Evolutionary conservation across 1,140 invertebrate species (phyloP), one percentile per base, ranked within the genome.

Genomic region (Hycleus phaleratus): DNA sequence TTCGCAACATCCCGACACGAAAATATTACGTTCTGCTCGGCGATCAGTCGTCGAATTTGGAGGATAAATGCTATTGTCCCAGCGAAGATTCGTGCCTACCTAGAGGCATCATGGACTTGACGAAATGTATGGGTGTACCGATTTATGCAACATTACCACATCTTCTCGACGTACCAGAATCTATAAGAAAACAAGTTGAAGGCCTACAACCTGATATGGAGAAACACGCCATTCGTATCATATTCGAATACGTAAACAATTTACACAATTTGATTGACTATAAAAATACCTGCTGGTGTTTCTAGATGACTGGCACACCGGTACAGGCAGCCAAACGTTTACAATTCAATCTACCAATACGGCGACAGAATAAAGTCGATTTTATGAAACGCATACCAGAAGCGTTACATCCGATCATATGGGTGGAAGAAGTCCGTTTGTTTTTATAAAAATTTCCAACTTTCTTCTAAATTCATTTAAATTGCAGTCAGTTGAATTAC

Each of bases 131-230:
- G 9, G 81, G 81, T 1, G 83, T 79, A 0, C 89, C 90, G 0
- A 72, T 89, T 10, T 78, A 83, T 10, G 80, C 81, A 0, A 86
- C 89, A 1, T 73, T 88, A 62, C 92, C 93, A 1, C 93, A 95
- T 74, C 92, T 91, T 69, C 84, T 86, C 46, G 73, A 82, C 1
- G 79, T 77, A 0, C 87, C 91, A 69, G 78, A 44, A 12, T 5
- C 11, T 0, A 42, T 53, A n/a, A 9, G 82, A 0, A 65, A 80
- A 0, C 74, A 75, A 25, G 84, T 93, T 0, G 77, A 77, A 12
- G 91, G 91, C 4, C 68, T 94, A 1, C 72, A 77, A 49, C 91
- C 92, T 0, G 75, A 84, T 50, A 75, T 81, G 61, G 78, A 83
- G 42, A 74, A 85, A 63, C 90, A 93, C 38, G 45, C 46, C 9